Conservation (phyloP, 2,797 vertebrate genomes). For the Leucoraja ocellata region DNA sequence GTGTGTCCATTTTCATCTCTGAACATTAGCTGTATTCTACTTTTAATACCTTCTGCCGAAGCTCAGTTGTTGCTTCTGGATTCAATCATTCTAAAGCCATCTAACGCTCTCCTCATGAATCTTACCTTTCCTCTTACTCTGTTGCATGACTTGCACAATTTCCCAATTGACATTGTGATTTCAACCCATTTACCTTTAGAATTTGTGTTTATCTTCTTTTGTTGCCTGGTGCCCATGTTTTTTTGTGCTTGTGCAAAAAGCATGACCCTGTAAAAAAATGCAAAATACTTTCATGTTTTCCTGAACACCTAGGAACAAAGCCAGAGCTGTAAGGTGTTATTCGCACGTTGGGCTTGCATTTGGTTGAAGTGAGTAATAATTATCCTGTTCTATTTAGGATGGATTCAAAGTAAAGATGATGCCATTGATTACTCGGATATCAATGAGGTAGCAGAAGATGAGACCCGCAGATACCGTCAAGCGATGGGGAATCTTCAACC, state of each 20-base stretch:
- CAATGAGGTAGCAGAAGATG: slow-evolving; percentile 92
- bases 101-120: background rate
- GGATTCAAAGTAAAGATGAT: slow-evolving; percentile 93
- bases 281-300: background rate
- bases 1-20: background rate
- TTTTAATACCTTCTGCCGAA: background rate
- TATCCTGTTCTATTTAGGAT: slow-evolving; percentile 60
- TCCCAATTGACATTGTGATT: background rate
- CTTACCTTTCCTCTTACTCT: background rate
- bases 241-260: background rate
- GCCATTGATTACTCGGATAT: slow-evolving; percentile 97
- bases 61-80: background rate
- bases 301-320: background rate
- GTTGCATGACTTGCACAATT: background rate
- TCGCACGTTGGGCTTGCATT: background rate
- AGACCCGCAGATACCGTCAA: slow-evolving; percentile 86
- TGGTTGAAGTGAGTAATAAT: background rate
- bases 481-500: slow-evolving; percentile 83
- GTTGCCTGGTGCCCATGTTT: background rate
- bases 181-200: background rate
- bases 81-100: background rate
- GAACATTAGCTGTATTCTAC: background rate
- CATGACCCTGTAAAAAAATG: background rate
- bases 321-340: background rate
- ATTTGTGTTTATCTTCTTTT: background rate